Percentiles rank a stretch among this genome's conserved stretches.
phyloP scores from a whole-genome alignment of 2,113 vertebrate species.

The Lagopus leucura region DNA sequence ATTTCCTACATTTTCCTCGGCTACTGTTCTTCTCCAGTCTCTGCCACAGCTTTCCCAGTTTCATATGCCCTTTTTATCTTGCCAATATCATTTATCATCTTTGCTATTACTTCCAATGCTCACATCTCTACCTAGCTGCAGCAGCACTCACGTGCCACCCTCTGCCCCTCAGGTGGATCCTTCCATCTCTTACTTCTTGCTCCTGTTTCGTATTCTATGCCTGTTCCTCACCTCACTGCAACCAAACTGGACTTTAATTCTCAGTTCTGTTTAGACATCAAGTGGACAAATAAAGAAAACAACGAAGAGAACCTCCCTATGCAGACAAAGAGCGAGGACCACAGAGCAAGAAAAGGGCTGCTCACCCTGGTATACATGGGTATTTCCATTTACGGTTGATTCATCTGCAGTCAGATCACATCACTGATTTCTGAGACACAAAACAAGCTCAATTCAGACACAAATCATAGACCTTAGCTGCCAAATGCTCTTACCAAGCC shows the following conservation, averaged over 20 bases:
- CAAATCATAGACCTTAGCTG: conserved; percentile 49
- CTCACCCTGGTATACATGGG: not conserved
- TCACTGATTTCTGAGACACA: conserved; percentile 44
- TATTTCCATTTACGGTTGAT: not conserved
- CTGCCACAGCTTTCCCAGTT: not conserved
- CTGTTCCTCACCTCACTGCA: not conserved
- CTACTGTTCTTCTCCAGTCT: not conserved
- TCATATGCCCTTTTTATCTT: not conserved
- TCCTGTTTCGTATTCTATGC: rapidly evolving
- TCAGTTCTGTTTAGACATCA: not conserved
- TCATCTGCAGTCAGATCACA: conserved; percentile 51
- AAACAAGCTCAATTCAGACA: conserved; percentile 28
- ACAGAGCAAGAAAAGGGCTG: not conserved
- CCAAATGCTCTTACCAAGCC: conserved; percentile 31
- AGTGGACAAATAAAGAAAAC: not conserved
- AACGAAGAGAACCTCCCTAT: not conserved
- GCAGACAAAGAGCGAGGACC: not conserved
- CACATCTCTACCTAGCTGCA: not conserved
- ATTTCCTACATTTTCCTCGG: not conserved
- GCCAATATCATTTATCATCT: not conserved
- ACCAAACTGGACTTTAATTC: not conserved
- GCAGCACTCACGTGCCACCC: not conserved
- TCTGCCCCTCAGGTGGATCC: not conserved
- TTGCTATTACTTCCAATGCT: not conserved
- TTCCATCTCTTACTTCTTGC: not conserved